phyloP scores from a whole-genome alignment of 2,888 invertebrate species.

The Thecocarcelia acutangulata region DNA sequence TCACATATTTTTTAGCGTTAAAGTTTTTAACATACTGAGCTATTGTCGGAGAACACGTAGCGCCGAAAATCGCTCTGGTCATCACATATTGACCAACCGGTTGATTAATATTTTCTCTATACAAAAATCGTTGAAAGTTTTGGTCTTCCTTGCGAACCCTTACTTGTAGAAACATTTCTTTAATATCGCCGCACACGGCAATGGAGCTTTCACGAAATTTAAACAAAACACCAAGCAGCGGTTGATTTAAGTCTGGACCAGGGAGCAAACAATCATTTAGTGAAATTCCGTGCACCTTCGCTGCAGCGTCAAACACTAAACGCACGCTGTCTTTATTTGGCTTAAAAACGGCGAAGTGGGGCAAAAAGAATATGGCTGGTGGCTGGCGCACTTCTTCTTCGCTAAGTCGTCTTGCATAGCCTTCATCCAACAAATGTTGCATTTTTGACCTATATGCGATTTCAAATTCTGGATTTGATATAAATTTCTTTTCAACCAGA shows the following conservation, averaged over 20 bases:
- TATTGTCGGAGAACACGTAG: constrained; percentile 48
- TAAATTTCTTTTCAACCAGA: background rate
- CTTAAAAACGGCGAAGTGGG: constrained; percentile 49
- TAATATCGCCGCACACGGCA: too few species aligned
- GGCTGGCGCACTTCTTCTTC: background rate
- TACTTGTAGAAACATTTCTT: constrained; percentile 76
- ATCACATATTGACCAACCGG: constrained; percentile 43
- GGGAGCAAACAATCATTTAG: constrained; percentile 72
- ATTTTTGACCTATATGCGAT: constrained; percentile 51
- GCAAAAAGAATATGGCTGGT: constrained; percentile 42
- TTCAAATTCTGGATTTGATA: constrained; percentile 31
- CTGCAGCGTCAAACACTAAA: constrained; percentile 75
- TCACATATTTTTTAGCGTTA: constrained; percentile 18
- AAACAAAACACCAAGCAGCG: constrained; percentile 72
- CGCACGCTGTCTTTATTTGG: constrained; percentile 59
- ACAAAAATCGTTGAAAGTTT: constrained; percentile 72
- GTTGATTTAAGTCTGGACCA: constrained; percentile 73
- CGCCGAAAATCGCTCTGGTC: constrained; percentile 49
- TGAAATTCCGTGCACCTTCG: constrained; percentile 64
- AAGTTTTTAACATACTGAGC: constrained; percentile 60
- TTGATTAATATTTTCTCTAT: background rate
- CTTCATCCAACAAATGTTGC: constrained; percentile 35
- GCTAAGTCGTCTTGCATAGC: constrained; percentile 28
- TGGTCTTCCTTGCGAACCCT: constrained; percentile 72
- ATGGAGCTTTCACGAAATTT: constrained; percentile 76